phyloP scores from a whole-genome alignment of 2,797 vertebrate species.

The Aphelocoma californica region DNA sequence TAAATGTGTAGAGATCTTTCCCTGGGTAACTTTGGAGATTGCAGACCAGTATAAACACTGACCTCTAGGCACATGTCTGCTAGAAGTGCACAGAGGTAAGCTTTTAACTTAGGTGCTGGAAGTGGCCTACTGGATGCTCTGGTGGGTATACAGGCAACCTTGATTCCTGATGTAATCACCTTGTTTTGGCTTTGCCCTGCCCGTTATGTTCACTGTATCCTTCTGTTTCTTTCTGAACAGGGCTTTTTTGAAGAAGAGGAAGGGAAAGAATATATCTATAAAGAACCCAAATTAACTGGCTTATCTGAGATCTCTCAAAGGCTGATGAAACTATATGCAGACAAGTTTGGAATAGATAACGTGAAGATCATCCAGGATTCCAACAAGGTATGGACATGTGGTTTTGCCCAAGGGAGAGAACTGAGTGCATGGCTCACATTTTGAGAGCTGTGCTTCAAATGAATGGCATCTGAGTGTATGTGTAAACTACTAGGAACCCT shows the following conservation, averaged over 20 bases:
- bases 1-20: not conserved
- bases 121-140: not conserved
- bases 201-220: conserved; percentile 29
- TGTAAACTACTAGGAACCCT: not conserved
- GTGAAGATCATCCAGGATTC: conserved; percentile 99
- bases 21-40: not conserved
- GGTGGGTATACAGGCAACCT: not conserved
- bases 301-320: conserved; percentile 97
- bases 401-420: not conserved
- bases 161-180: not conserved
- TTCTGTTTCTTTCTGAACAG: conserved; percentile 72
- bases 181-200: not conserved
- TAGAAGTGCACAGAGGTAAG: not conserved
- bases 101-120: not conserved
- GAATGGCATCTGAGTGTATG: not conserved
- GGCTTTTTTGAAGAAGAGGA: conserved; percentile 99
- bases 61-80: not conserved
- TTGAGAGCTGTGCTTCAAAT: not conserved
- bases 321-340: conserved; percentile 94
- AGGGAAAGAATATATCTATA: conserved; percentile 98
- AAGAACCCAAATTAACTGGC: conserved; percentile 96
- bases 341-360: conserved; percentile 97
- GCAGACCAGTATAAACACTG: not conserved
- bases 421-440: accelerated
- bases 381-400: conserved; percentile 84